Conservation (phyloP, 2,113 vertebrate genomes). For the Cygnus atratus region DNA sequence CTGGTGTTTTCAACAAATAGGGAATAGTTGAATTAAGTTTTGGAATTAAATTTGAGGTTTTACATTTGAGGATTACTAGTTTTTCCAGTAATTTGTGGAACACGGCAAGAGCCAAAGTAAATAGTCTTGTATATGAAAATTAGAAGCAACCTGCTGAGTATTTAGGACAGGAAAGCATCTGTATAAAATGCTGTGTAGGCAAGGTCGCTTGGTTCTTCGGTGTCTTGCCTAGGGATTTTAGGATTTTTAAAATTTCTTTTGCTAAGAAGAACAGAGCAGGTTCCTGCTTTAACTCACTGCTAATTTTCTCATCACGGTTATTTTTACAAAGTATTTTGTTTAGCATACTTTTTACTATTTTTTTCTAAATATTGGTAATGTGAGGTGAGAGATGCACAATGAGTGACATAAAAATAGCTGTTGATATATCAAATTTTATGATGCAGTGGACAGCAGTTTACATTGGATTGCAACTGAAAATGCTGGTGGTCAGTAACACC, state of each 20-base stretch:
- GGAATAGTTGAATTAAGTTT: neutral
- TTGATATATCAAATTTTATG: neutral
- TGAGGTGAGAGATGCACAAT: neutral
- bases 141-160: neutral
- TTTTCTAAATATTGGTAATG: neutral
- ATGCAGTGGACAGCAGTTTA: conserved; percentile 15
- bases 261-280: neutral
- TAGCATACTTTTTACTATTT: neutral
- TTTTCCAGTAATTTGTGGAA: neutral
- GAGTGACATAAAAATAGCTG: neutral
- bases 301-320: neutral
- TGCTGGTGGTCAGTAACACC: neutral
- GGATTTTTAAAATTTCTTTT: neutral
- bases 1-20: neutral
- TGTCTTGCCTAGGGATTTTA: neutral
- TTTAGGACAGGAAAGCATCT: neutral
- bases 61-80: neutral
- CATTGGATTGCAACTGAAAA: neutral
- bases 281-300: neutral
- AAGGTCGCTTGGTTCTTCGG: neutral
- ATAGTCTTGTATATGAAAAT: neutral
- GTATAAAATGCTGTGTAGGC: neutral
- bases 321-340: neutral
- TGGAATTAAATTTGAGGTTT: neutral
- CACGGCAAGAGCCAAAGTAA: neutral